These are phyloP conservation scores for Imbricaverruca yamaguchii DNA, from an alignment of 2,888 invertebrate species.

Conservation along the genomic window DNA sequence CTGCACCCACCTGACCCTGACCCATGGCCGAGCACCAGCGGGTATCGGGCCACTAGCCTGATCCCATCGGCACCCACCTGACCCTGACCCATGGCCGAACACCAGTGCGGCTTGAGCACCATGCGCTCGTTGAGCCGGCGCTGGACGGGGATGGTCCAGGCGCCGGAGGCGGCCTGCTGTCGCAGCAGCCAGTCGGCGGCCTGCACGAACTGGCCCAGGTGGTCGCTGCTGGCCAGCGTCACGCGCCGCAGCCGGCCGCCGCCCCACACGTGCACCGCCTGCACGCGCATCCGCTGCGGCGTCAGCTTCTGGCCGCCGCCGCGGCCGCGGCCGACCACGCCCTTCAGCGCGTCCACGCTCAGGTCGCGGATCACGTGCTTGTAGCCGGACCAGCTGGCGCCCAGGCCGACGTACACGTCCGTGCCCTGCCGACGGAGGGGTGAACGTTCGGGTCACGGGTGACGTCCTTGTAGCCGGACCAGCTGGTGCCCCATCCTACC, in stretches of 20 bases:
- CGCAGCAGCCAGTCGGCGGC: slow-evolving; percentile 88
- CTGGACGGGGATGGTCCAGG: slow-evolving; percentile 85
- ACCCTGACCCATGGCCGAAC: slow-evolving; percentile 98
- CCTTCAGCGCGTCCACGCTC: slow-evolving; percentile 13
- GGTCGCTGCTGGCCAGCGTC: slow-evolving; percentile 71
- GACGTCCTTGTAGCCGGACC: background rate
- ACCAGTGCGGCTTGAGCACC: slow-evolving; percentile 80
- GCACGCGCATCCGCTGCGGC: slow-evolving; percentile 50
- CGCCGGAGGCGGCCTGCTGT: slow-evolving; percentile 78
- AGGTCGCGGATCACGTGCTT: slow-evolving; percentile 15
- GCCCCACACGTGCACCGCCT: slow-evolving; percentile 60
- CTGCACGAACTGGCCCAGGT: slow-evolving; percentile 82
- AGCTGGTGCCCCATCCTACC: too few relatives aligned
- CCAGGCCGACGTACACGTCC: slow-evolving; percentile 3
- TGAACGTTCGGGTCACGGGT: background rate
- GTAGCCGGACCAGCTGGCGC: background rate
- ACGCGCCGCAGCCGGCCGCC: slow-evolving; percentile 67
- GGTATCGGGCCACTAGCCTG: too few relatives aligned
- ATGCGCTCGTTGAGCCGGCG: slow-evolving; percentile 44
- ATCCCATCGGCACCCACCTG: slow-evolving; percentile 48
- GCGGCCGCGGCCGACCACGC: background rate
- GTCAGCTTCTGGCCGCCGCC: background rate
- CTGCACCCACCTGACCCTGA: slow-evolving; percentile 66
- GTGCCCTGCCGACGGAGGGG: background rate
- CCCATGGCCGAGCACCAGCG: slow-evolving; percentile 98